Evolutionary conservation across 2,888 invertebrate genomes (phyloP).

Genomic region (Amphipyra tragopoginis): DNA sequence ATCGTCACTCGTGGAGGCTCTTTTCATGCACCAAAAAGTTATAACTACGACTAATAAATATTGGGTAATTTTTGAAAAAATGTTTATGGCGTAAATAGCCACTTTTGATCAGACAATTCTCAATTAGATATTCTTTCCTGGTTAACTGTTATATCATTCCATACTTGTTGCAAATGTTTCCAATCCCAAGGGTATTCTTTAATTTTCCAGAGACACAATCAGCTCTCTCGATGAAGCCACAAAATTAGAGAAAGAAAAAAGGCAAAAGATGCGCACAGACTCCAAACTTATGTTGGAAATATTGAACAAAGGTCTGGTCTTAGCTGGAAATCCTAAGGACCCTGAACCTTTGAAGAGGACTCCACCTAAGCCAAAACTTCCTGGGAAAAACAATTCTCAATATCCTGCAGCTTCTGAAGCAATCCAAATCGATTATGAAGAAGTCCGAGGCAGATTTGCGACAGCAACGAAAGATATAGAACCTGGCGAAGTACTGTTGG

Average conservation of each 20-base stretch:
- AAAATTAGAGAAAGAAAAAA: conserved; percentile 90
- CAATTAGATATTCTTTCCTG: no score
- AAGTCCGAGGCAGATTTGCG: conserved; percentile 93
- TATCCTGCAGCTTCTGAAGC: conserved; percentile 91
- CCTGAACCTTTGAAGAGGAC: conserved; percentile 77
- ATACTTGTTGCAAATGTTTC: no score
- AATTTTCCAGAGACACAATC: conserved; percentile 90
- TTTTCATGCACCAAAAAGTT: no score
- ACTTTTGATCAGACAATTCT: no score
- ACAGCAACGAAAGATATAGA: conserved; percentile 92
- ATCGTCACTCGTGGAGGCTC: no score
- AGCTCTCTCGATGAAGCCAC: conserved; percentile 92
- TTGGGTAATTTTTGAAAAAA: no score
- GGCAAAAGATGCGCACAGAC: conserved; percentile 91
- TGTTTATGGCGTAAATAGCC: no score
- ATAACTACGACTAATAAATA: no score
- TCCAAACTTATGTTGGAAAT: conserved; percentile 93
- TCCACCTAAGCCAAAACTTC: conserved; percentile 80
- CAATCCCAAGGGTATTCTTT: no score
- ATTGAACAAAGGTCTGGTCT: conserved; percentile 90
- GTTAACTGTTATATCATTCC: not conserved
- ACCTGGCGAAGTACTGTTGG: conserved; percentile 93
- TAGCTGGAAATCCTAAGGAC: conserved; percentile 81
- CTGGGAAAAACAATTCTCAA: conserved; percentile 80
- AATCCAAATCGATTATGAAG: conserved; percentile 91